These are phyloP conservation scores for Stylophora pistillata DNA, from an alignment of 64 coral and sea anemone species.

Conservation along the genomic window DNA sequence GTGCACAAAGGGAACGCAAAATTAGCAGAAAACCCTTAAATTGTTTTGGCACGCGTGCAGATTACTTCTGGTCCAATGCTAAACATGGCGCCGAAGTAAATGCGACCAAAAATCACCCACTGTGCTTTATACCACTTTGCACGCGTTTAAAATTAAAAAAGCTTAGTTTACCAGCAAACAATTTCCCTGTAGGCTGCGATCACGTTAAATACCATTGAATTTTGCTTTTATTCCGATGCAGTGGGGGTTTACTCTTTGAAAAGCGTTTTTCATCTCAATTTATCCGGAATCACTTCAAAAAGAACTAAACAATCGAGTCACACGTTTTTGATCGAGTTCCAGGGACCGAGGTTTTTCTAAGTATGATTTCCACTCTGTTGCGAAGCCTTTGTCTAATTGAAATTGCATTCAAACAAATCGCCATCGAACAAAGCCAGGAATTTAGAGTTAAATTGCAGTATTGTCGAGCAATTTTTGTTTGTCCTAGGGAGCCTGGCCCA, in stretches of 20 bases:
- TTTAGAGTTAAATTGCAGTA: conserved; percentile 38
- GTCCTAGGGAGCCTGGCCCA: background rate
- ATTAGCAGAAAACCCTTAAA: conserved; percentile 15
- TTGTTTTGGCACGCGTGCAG: background rate
- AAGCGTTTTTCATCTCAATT: background rate
- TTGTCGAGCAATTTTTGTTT: conserved; percentile 22
- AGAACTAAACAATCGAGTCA: conserved; percentile 28
- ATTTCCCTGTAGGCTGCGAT: background rate
- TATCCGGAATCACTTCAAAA: conserved; percentile 23
- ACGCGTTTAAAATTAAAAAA: conserved; percentile 14
- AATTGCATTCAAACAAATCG: conserved; percentile 49
- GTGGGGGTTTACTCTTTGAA: conserved; percentile 9
- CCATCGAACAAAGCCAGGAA: conserved; percentile 20
- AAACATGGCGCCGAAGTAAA: background rate
- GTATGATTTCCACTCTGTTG: conserved; percentile 20
- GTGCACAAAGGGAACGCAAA: background rate
- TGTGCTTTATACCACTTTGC: background rate
- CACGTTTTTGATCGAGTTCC: conserved; percentile 21
- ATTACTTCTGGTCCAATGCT: background rate
- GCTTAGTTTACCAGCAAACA: conserved; percentile 17
- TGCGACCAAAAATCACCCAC: background rate
- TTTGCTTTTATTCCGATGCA: conserved; percentile 9
- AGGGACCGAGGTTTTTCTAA: conserved; percentile 12
- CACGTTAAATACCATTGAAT: conserved; percentile 3
- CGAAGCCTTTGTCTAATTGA: conserved; percentile 43